Evolutionary conservation across 1,140 invertebrate species (phyloP), one percentile per base, ranked within the genome.

Genomic region (Mactra quadrangularis): DNA sequence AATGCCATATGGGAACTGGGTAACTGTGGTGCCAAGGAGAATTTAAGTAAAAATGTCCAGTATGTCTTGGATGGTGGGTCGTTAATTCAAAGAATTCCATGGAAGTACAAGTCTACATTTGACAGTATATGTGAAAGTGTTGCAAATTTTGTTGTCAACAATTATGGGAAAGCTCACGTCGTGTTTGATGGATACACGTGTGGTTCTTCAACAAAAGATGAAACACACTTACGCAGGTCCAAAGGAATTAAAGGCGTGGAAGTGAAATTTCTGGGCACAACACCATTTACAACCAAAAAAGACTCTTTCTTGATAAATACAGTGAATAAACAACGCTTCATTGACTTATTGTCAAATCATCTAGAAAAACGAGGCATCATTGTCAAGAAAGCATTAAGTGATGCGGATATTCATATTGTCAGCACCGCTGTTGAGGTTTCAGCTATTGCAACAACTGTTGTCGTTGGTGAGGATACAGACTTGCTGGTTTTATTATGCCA

Each of bases 1-100:
- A 62, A 87, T 77, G 84, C 82, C 38, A 71, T 87, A 7, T 85
- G 75, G 84, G 50, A 50, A 60, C 17, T 0, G 13, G 57, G 53
- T 19, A 6, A 27, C 45, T 66, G 53, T 35, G 60, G 60, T 11
- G 59, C n/a, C 9, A 7, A 47, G 1, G 29, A 31, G 0, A 7
- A 6, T 27, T 17, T 33, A 17, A n/a, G n/a, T 27, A 7, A 59
- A n/a, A 31, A 59, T 27, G 41, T 83, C 1, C 27, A 62, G 9
- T 76, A 87, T 79, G 75, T 87, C 27, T 45, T 74, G 29, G 71
- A 59, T 74, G 55, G 52, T 6, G 71, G 53, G 1, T 74, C 71
- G 19, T n/a, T 74, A 2, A 6, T 74, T 35, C 71, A 74, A n/a
- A 74, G 71, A 59, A 74, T 74, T 25, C 71, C 71, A 19, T 74